A percentile compares a stretch with the other conserved stretches of the same genome.
These are phyloP conservation scores for Eumaeus atala DNA, from an alignment of 1,140 invertebrate genomes.

Conservation along the genomic window DNA sequence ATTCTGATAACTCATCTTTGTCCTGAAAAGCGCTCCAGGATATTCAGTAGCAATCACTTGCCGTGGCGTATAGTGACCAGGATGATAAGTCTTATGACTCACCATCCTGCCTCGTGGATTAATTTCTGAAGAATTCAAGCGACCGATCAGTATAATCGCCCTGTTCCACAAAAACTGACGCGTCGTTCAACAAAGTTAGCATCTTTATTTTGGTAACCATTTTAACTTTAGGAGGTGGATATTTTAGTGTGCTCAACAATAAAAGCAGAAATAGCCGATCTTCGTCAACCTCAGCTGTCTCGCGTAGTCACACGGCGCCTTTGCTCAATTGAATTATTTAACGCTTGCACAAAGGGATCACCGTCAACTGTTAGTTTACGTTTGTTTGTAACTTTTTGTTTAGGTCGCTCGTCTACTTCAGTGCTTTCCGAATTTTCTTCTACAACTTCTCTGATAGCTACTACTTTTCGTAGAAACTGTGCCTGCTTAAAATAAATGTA, in stretches of 20 bases:
- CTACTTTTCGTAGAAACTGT: constrained; percentile 27
- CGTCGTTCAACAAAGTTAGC: no score
- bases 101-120: constrained; percentile 13
- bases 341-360: constrained; percentile 19
- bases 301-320: constrained; percentile 15
- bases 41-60: constrained; percentile 12
- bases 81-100: constrained; percentile 13
- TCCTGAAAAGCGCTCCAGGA: constrained; percentile 11
- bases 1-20: constrained; percentile 13
- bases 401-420: constrained; percentile 13
- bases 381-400: constrained; percentile 21
- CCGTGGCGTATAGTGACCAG: constrained; percentile 10
- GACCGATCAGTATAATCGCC: constrained; percentile 13
- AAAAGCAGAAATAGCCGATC: constrained; percentile 28
- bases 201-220: constrained; percentile 29
- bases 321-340: constrained; percentile 15
- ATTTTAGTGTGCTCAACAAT: constrained; percentile 26
- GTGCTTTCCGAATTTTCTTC: constrained; percentile 21
- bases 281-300: constrained; percentile 24
- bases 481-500: constrained; percentile 29
- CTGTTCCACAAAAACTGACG: constrained; percentile 15
- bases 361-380: constrained; percentile 22
- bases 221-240: constrained; percentile 23
- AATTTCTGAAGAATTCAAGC: constrained; percentile 11
- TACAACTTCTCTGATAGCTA: constrained; percentile 18